Conservation (phyloP, 2,113 vertebrate genomes). For the Lutjanus erythropterus region DNA sequence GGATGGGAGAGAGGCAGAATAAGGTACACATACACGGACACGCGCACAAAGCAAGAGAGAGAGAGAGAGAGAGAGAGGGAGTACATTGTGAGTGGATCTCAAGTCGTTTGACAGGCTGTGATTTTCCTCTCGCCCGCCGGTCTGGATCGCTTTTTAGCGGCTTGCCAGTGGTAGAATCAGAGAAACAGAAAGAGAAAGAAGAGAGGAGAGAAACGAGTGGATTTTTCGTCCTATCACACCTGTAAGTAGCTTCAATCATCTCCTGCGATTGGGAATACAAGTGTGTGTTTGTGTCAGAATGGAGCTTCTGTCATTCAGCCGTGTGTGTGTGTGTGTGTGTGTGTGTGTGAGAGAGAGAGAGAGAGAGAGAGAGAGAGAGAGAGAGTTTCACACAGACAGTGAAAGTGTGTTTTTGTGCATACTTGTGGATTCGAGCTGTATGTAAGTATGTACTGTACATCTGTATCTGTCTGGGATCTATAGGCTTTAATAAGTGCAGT, state of each 20-base stretch:
- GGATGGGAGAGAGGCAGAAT: slow-evolving; percentile 51
- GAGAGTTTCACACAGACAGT: neutral
- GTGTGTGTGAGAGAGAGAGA: neutral
- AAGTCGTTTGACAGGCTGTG: slow-evolving; percentile 75
- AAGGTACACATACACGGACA: slow-evolving; percentile 45
- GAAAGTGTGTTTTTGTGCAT: slow-evolving; percentile 9
- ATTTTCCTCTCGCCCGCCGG: slow-evolving; percentile 67
- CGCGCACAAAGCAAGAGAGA: slow-evolving; percentile 49
- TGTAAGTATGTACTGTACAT: neutral
- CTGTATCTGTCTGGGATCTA: neutral
- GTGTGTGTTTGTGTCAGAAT: neutral
- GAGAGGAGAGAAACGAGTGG: slow-evolving; percentile 36
- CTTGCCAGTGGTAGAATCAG: neutral
- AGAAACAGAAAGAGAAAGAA: too few relatives aligned
- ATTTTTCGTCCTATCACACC: slow-evolving; percentile 17
- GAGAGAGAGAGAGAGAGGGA: slow-evolving; percentile 48
- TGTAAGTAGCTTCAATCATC: slow-evolving; percentile 62
- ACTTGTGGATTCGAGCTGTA: neutral
- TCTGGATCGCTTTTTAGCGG: slow-evolving; percentile 33
- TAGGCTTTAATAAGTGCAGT: slow-evolving; percentile 50
- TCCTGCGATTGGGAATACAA: neutral
- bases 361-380: neutral
- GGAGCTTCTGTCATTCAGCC: neutral
- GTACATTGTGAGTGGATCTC: slow-evolving; percentile 52
- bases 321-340: neutral